Evolutionary conservation across 2,113 vertebrate genomes (phyloP).

Genomic region (Hydrochoerus hydrochaeris): DNA sequence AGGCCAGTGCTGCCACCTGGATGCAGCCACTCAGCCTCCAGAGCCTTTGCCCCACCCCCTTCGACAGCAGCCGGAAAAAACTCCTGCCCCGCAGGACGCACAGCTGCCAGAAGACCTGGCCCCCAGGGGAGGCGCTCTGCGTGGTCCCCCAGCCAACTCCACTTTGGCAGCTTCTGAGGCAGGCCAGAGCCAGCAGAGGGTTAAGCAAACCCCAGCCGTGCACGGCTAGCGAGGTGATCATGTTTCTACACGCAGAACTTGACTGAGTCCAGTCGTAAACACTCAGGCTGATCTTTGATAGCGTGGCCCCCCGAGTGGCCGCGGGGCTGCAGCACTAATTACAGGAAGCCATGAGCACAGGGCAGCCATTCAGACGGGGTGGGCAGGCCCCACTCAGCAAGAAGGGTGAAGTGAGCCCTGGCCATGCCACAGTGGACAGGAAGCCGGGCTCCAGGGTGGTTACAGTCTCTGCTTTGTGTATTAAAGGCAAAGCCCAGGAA

Average conservation of each 20-base stretch:
- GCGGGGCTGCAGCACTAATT: slow-evolving; percentile 84
- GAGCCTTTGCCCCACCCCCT: background rate
- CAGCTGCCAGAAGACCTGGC: background rate
- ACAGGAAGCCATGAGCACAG: slow-evolving; percentile 86
- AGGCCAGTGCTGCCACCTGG: background rate
- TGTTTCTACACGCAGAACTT: slow-evolving; percentile 83
- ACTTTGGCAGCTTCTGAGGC: background rate
- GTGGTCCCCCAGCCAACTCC: background rate
- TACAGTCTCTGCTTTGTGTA: background rate
- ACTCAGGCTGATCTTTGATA: slow-evolving; percentile 83
- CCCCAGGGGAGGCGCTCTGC: background rate
- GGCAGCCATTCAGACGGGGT: slow-evolving; percentile 73
- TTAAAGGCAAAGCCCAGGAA: background rate
- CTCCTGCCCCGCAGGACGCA: background rate
- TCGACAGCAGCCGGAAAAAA: background rate
- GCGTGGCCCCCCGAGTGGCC: slow-evolving; percentile 80
- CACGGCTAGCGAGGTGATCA: slow-evolving; percentile 71
- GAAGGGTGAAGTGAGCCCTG: slow-evolving; percentile 49
- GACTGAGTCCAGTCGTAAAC: slow-evolving; percentile 85
- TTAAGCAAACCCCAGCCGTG: slow-evolving; percentile 72
- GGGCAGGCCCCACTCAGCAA: slow-evolving; percentile 73
- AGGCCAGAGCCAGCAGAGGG: slow-evolving; percentile 67
- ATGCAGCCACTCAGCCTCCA: background rate
- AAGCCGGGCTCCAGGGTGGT: background rate
- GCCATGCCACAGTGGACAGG: background rate